These are phyloP conservation scores for Bactericera cockerelli DNA, from an alignment of 1,140 invertebrate genomes.

Conservation along the genomic window DNA sequence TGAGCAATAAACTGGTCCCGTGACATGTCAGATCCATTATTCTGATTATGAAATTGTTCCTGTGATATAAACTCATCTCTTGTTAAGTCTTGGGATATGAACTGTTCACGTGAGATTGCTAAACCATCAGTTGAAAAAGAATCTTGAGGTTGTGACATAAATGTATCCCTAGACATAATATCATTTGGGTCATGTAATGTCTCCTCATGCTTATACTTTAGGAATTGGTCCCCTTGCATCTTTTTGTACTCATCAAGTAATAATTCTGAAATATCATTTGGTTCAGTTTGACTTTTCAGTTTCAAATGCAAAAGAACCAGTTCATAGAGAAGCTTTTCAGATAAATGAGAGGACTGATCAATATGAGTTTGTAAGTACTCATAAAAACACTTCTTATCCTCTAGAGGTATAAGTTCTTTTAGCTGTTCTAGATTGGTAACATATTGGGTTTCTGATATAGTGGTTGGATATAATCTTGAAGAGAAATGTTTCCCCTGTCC, in stretches of 20 bases:
- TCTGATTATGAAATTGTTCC: background rate
- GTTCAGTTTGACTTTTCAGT: background rate
- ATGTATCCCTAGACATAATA: background rate
- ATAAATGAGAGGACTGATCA: background rate
- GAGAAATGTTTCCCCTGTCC: background rate
- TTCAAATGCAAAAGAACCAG: constrained; percentile 2
- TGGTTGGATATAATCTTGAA: background rate
- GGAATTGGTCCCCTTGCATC: constrained; percentile 1
- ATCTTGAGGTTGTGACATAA: constrained; percentile 7
- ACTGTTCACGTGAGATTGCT: background rate
- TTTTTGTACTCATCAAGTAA: background rate
- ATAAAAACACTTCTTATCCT: constrained; percentile 4
- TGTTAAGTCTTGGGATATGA: constrained; percentile 2
- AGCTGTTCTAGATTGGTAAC: constrained; percentile 1
- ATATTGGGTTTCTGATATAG: background rate
- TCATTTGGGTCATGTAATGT: background rate
- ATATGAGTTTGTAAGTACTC: background rate
- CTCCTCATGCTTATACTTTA: background rate
- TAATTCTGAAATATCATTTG: background rate
- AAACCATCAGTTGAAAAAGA: background rate
- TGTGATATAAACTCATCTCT: background rate
- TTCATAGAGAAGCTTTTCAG: background rate
- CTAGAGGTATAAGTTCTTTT: background rate
- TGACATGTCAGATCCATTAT: too few relatives aligned
- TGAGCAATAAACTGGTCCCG: background rate